Evolutionary conservation across 1,140 invertebrate species (phyloP).

Genomic region (Pogonomyrmex barbatus): DNA sequence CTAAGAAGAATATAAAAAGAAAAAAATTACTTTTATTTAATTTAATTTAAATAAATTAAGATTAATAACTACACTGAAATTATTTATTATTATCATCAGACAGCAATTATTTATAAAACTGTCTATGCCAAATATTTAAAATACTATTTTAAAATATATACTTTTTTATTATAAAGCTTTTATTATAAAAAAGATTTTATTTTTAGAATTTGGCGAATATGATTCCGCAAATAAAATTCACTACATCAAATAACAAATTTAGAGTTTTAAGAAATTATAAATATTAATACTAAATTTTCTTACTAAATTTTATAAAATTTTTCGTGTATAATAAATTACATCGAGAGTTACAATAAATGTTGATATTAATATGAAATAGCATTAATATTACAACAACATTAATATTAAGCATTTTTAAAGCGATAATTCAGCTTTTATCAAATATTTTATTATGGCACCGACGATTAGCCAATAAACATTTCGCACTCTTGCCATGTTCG

Average conservation of each 20-base stretch:
- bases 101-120: neutral
- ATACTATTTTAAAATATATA: neutral
- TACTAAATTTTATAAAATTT: neutral
- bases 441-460: conserved; percentile 1
- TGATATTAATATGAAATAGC: neutral
- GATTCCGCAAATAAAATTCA: no score
- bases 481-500: neutral
- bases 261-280: neutral
- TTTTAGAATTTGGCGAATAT: neutral
- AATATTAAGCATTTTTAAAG: neutral
- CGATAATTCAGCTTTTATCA: neutral
- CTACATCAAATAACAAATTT: neutral
- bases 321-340: neutral
- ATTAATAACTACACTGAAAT: neutral
- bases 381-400: no score
- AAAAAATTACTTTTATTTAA: neutral
- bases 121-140: neutral
- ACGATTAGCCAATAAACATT: neutral
- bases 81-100: neutral
- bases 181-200: neutral
- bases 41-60: neutral
- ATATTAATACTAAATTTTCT: neutral
- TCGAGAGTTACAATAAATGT: neutral
- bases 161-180: neutral
- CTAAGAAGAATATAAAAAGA: neutral